Evolutionary conservation across 2,888 invertebrate genomes (phyloP).

Genomic region (Seira sanloemensis): DNA sequence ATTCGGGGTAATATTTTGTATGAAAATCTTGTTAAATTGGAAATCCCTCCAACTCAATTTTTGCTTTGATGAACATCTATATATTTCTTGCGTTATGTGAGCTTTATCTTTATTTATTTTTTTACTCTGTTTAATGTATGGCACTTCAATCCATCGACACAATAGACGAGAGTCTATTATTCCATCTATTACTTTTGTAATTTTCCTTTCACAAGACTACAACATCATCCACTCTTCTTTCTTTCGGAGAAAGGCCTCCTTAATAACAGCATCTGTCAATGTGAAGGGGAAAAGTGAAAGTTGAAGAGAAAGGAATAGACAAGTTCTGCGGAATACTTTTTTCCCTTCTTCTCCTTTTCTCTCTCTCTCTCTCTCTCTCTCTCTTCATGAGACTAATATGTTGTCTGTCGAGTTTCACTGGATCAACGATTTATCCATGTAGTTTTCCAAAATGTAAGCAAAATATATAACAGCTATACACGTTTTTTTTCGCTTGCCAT

Average conservation of each 20-base stretch:
- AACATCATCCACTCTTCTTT: background rate
- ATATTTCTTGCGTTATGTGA: too few species aligned
- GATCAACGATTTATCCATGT: slow-evolving; percentile 23
- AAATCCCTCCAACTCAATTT: too few species aligned
- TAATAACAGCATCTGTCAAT: background rate
- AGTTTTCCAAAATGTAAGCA: slow-evolving; percentile 9
- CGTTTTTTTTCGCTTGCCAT: too few species aligned
- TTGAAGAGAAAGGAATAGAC: background rate
- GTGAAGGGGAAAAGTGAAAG: background rate
- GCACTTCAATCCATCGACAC: background rate
- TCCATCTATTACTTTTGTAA: background rate
- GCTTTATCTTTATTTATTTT: background rate
- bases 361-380: background rate
- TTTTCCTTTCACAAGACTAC: background rate
- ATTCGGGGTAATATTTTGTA: too few species aligned
- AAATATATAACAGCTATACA: too few species aligned
- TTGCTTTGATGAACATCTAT: too few species aligned
- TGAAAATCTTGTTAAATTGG: too few species aligned
- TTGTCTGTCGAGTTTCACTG: slow-evolving; percentile 45
- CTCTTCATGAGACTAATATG: slow-evolving; percentile 39
- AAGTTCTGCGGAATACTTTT: background rate
- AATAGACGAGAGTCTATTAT: background rate
- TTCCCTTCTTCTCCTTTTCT: background rate
- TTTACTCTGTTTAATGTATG: background rate
- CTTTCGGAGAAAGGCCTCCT: background rate